Evolutionary conservation across 2,797 vertebrate species (phyloP), one percentile per base, ranked within the genome.

Genomic region (Bradypodion pumilum): DNA sequence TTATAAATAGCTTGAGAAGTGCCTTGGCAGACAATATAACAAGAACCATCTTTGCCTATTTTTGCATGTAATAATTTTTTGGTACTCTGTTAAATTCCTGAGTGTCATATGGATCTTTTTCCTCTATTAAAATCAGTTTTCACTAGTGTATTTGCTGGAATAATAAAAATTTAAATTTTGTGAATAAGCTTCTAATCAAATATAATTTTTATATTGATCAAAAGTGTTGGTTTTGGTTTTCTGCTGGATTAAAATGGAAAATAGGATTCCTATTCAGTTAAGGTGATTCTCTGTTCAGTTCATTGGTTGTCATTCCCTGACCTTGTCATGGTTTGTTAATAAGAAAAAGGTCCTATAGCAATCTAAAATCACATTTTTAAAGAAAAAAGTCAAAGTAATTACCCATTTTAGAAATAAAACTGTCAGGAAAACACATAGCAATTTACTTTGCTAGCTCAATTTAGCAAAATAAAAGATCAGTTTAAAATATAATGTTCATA

Each of bases 31-130:
- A 80, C 49, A 80, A 74, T 89, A 83, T 87, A 88, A 90, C 69
- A 75, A 86, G 62, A 92, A 87, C 91, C 84, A 86, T 88, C 86
- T 92, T 91, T 88, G 80, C 90, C 63, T 91, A 89, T 78, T 91
- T 95, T 88, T 96, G 95, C 97, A 96, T 97, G 96, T 97, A 96
- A 80, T 91, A 90, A 77, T 84, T 91, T 81, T 85, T 90, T 62
- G 89, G 86, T 95, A 94, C 95, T 94, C 74, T 56, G 89, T 95
- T 92, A 89, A 88, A 66, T 92, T 91, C 85, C 29, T 85, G 82
- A 90, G 72, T 92, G 91, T 95, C 92, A 86, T 32, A 95, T 89
- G 85, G 88, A 90, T 86, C 35, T 84, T 89, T 96, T 95, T 91
- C 82, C 91, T 85, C 88, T 93, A 92, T 87, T 91, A 81, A 88